Percentiles rank a stretch among this genome's conserved stretches.
phyloP scores from a whole-genome alignment of 2,113 vertebrate genomes.

The Oreotrochilus melanogaster region DNA sequence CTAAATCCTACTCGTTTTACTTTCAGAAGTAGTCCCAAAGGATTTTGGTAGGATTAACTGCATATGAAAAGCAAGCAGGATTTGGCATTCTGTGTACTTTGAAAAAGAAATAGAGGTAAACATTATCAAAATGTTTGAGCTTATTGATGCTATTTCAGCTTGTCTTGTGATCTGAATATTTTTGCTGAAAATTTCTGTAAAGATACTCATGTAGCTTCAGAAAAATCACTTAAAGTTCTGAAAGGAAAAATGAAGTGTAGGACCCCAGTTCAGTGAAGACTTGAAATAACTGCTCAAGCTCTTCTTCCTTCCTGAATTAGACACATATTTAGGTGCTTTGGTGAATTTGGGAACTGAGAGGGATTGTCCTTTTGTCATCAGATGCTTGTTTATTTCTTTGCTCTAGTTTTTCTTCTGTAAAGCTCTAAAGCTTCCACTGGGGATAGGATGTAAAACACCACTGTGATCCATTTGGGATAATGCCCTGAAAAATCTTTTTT shows the following conservation, averaged over 20 bases:
- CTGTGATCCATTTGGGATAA: background rate
- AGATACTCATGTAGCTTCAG: background rate
- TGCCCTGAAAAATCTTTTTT: background rate
- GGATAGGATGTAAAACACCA: background rate
- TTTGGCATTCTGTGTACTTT: slow-evolving; percentile 19
- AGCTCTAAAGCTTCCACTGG: background rate
- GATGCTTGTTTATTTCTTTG: background rate
- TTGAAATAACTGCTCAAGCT: background rate
- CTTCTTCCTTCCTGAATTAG: background rate
- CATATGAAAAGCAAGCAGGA: background rate
- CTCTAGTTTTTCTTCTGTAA: background rate
- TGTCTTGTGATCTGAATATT: background rate
- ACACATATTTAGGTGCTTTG: background rate
- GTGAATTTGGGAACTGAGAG: background rate
- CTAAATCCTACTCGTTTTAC: slow-evolving; percentile 34
- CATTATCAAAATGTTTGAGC: background rate
- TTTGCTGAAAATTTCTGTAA: background rate
- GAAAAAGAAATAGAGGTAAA: slow-evolving; percentile 34
- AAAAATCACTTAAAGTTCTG: background rate
- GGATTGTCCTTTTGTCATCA: background rate
- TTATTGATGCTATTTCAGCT: slow-evolving; percentile 12
- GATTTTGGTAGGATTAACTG: slow-evolving; percentile 26
- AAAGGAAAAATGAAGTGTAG: background rate
- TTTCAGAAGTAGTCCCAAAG: slow-evolving; percentile 40
- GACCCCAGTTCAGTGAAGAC: background rate